Evolutionary conservation across 1,140 invertebrate genomes (phyloP).

Genomic region (Spodoptera frugiperda): DNA sequence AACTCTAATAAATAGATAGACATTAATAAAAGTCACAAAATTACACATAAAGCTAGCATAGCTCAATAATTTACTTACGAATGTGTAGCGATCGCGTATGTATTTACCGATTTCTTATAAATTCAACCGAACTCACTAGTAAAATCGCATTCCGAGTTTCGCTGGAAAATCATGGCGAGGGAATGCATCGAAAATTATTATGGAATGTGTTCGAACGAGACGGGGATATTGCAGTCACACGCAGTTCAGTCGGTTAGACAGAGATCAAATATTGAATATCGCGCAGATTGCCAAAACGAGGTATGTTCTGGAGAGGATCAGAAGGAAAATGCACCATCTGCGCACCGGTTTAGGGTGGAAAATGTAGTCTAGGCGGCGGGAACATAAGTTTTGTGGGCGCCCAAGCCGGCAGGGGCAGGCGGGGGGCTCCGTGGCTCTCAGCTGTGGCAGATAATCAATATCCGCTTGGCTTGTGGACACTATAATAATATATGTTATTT

Average conservation of each 20-base stretch:
- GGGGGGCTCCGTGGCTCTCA: slow-evolving; percentile 82
- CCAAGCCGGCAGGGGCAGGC: slow-evolving; percentile 50
- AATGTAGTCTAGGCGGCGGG: slow-evolving; percentile 50
- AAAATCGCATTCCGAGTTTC: slow-evolving; percentile 68
- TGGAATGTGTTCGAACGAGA: slow-evolving; percentile 81
- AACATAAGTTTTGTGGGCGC: slow-evolving; percentile 66
- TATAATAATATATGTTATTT: slow-evolving; percentile 86
- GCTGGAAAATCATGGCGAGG: slow-evolving; percentile 84
- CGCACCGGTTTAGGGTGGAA: slow-evolving; percentile 61
- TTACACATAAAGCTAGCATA: not conserved
- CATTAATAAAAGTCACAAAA: not conserved
- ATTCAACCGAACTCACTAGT: slow-evolving; percentile 17
- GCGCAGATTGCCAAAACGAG: slow-evolving; percentile 62
- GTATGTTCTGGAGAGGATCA: slow-evolving; percentile 54
- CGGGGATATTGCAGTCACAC: slow-evolving; percentile 79
- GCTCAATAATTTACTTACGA: not conserved
- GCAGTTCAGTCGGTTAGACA: slow-evolving; percentile 82
- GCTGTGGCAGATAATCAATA: slow-evolving; percentile 87
- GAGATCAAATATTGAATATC: slow-evolving; percentile 86
- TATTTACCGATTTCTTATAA: slow-evolving; percentile 12
- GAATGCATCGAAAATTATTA: slow-evolving; percentile 86
- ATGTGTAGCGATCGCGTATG: not conserved
- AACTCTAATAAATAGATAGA: not conserved
- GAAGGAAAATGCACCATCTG: slow-evolving; percentile 67
- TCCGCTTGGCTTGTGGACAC: slow-evolving; percentile 87